phyloP scores from a whole-genome alignment of 2,888 invertebrate genomes.

The Meghimatium bilineatum region DNA sequence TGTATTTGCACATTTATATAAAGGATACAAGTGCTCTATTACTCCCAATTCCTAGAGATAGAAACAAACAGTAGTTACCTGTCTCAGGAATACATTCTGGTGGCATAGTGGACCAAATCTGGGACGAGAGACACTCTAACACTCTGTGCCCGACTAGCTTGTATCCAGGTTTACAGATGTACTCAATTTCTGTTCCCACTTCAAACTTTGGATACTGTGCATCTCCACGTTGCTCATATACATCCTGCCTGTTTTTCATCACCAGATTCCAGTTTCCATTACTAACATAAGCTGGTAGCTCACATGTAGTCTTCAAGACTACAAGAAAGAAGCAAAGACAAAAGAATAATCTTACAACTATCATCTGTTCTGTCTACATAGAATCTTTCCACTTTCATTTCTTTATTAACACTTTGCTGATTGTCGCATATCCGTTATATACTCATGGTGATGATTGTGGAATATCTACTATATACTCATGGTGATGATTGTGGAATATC shows the following conservation, averaged over 20 bases:
- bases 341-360: not conserved
- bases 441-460: too few species aligned
- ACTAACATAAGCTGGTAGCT: constrained; percentile 56
- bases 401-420: too few species aligned
- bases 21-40: too few species aligned
- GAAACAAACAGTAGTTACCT: constrained; percentile 50
- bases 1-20: too few species aligned
- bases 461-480: too few species aligned
- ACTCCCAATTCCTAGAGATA: too few species aligned
- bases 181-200: constrained; percentile 80
- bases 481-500: too few species aligned
- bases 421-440: too few species aligned
- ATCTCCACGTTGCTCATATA: constrained; percentile 11
- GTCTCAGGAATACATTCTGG: constrained; percentile 51
- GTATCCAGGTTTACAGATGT: constrained; percentile 89
- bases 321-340: constrained; percentile 29
- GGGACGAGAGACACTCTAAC: constrained; percentile 82
- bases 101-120: constrained; percentile 53
- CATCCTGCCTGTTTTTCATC: constrained; percentile 40
- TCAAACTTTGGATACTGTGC: constrained; percentile 48
- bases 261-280: constrained; percentile 59
- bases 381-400: not conserved
- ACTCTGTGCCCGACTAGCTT: constrained; percentile 86
- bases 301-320: constrained; percentile 59
- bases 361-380: not conserved